phyloP scores from a whole-genome alignment of 2,113 vertebrate species.

The Morphnarchus princeps region DNA sequence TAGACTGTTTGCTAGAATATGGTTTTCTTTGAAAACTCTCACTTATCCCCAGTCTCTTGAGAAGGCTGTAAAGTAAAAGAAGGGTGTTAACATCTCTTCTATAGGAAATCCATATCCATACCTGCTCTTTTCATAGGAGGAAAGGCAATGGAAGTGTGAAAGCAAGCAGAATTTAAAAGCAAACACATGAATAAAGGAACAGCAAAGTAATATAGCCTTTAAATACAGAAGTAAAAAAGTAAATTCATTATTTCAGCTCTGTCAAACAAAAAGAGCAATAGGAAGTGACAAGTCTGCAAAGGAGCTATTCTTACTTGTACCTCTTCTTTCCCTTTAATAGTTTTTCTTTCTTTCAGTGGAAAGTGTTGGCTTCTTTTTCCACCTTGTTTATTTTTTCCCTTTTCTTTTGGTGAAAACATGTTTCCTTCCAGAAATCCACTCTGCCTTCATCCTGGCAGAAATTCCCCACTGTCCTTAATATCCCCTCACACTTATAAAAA shows the following conservation, averaged over 20 bases:
- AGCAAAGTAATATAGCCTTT: background rate
- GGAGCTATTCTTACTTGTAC: background rate
- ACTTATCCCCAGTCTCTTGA: background rate
- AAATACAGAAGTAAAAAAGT: background rate
- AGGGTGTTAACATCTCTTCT: background rate
- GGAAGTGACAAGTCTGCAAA: background rate
- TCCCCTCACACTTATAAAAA: background rate
- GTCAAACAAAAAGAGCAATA: background rate
- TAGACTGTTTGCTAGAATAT: background rate
- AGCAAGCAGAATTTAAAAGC: background rate
- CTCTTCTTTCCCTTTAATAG: background rate
- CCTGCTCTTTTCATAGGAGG: background rate
- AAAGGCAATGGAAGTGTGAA: background rate
- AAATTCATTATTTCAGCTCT: background rate
- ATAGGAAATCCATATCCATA: background rate
- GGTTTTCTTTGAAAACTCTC: background rate
- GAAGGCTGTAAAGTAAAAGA: background rate
- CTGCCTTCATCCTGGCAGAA: background rate
- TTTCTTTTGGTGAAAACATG: slow-evolving; percentile 26
- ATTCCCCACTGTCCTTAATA: slow-evolving; percentile 7
- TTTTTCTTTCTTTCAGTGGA: slow-evolving; percentile 12
- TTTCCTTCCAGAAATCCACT: slow-evolving; percentile 30
- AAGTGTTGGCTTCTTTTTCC: slow-evolving; percentile 9
- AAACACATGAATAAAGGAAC: background rate
- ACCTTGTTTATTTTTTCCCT: slow-evolving; percentile 8